Conservation (phyloP, 2,113 vertebrate genomes). For the Orthonyx spaldingii region DNA sequence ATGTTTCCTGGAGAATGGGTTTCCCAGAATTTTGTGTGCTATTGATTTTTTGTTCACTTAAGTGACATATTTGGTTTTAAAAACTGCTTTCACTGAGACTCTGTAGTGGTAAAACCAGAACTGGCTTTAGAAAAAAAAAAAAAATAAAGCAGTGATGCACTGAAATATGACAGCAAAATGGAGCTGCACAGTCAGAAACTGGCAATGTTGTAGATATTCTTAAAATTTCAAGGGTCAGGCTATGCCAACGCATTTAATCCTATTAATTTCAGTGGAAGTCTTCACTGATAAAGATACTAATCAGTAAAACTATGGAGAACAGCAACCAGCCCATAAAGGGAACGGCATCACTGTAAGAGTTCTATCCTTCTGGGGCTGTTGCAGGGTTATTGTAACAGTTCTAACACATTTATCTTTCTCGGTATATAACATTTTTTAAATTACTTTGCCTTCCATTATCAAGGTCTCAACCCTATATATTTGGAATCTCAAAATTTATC, state of each 20-base stretch:
- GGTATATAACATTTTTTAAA: not conserved
- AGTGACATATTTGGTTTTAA: slow-evolving; percentile 23
- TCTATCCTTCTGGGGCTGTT: not conserved
- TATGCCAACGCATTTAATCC: not conserved
- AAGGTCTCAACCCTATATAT: not conserved
- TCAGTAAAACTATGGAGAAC: not conserved
- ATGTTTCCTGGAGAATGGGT: slow-evolving; percentile 42
- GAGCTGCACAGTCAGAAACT: not conserved
- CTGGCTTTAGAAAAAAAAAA: not conserved
- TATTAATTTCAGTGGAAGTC: not conserved
- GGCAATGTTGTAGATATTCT: not conserved
- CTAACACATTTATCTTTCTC: slow-evolving; percentile 7
- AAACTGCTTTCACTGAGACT: not conserved
- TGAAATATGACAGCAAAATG: not conserved
- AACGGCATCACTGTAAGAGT: not conserved
- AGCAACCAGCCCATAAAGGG: not conserved
- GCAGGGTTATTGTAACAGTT: not conserved
- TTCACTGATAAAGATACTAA: not conserved
- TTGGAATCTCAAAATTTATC: slow-evolving; percentile 12
- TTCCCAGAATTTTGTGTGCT: slow-evolving; percentile 59
- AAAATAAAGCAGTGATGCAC: no score
- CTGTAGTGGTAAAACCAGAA: not conserved
- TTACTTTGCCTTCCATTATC: not conserved
- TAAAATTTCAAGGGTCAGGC: not conserved
- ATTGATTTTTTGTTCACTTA: slow-evolving; percentile 31